Base-by-base conservation (phyloP, 2,797 vertebrate genomes). In the Hafferia zeledoni region DNA sequence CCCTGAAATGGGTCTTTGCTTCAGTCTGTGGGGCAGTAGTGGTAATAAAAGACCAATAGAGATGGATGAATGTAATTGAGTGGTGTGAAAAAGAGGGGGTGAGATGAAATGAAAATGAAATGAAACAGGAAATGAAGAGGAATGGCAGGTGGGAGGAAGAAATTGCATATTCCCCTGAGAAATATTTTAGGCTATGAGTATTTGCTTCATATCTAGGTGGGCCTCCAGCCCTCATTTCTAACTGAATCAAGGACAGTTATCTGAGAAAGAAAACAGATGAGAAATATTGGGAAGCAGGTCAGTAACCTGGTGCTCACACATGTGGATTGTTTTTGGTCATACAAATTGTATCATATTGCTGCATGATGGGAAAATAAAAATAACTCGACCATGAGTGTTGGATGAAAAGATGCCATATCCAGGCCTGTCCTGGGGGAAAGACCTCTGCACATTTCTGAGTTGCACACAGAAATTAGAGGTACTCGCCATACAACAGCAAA, bases 1-100 rank as follows among this genome's bases (percentile, higher is more conserved):
- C 47, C 30, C 55, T 83, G 61, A 83, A 81, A 39, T 49, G 41
- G 56, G 41, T 84, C 55, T 63, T 83, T 83, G 35, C 39, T 79
- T 39, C 14, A 44, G 56, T 60, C 52, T 64, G 30, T 76, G 83
- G 89, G 85, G 83, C 67, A 88, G 80, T 2, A 20, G n/a, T 59
- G 74, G 52, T 74, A 83, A 72, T 75, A 71, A 84, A 89, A 70
- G 64, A 76, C 65, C 91, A 78, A 93, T 60, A 90, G 91, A 95
- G 95, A 95, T 8, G 27, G 92, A 97, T 93, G 77, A 78, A 95
- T 78, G 84, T 59, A 91, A 91, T 77, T 74, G 94, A 83, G 35
- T 25, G 22, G 22, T 81, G 31, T 93, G 89, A 92, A 94, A 95
- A 47, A 83, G 70, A 91, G 52, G 31, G 56, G 49, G 46, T 46